These are phyloP conservation scores for fruit fly (Drosophila melanogaster) DNA, from an alignment of 1,140 invertebrate species.

Conservation along the genomic window Release_6_plus_ISO1_MT NT_033777.3:10189501-10190000, in stretches of 20 bases:
- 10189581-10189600: conserved; percentile 69
- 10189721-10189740: conserved; percentile 54
- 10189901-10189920: conserved; percentile 55
- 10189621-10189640: conserved; percentile 40
- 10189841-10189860: conserved; percentile 16
- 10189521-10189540: conserved; percentile 47
- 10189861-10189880: neutral
- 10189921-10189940: conserved; percentile 8
- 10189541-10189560: conserved; percentile 32
- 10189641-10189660: conserved; percentile 52
- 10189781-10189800: neutral
- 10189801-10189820: conserved; percentile 50
- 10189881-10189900: conserved; percentile 28
- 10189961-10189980: neutral
- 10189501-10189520: conserved; percentile 49
- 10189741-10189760: conserved; percentile 72
- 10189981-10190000: neutral
- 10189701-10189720: conserved; percentile 12
- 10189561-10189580: conserved; percentile 26
- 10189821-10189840: conserved; percentile 30
- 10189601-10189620: conserved; percentile 69
- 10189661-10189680: conserved; percentile 24
- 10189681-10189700: conserved; percentile 4
- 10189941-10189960: neutral
- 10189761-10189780: conserved; percentile 28